These are phyloP conservation scores for Semotilus atromaculatus DNA, from an alignment of 2,797 vertebrate genomes.

Conservation along the genomic window DNA sequence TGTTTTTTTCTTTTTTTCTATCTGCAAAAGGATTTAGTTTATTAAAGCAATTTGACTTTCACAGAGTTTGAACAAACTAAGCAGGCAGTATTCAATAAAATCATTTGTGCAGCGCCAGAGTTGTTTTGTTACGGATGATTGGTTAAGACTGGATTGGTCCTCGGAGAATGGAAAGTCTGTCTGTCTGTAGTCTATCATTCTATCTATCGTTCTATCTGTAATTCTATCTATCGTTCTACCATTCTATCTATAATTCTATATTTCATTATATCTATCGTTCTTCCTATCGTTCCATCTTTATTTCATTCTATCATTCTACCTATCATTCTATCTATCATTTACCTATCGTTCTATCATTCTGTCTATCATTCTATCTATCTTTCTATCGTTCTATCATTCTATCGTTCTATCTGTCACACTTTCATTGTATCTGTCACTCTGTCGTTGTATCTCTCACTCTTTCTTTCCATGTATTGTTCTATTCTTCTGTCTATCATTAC, in stretches of 20 bases:
- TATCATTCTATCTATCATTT: background rate
- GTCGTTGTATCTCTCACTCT: background rate
- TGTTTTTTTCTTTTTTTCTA: background rate
- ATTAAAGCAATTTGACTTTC: slow-evolving; percentile 30
- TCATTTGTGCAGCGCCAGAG: slow-evolving; percentile 23
- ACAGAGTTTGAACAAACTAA: slow-evolving; percentile 18
- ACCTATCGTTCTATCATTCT: background rate
- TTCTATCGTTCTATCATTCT: too few species aligned
- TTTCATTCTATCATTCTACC: background rate
- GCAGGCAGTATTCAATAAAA: slow-evolving; percentile 30
- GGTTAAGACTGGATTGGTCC: slow-evolving; percentile 36
- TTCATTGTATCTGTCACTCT: background rate
- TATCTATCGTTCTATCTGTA: background rate
- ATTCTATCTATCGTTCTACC: background rate
- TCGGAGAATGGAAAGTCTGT: background rate
- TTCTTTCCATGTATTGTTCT: background rate
- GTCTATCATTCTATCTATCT: background rate
- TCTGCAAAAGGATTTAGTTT: slow-evolving; percentile 5
- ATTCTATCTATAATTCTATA: background rate
- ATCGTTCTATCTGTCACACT: too few species aligned
- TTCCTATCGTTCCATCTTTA: background rate
- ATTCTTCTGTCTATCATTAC: background rate
- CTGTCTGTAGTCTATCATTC: background rate
- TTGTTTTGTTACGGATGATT: slow-evolving; percentile 41
- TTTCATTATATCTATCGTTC: background rate